Evolutionary conservation across 2,113 vertebrate genomes (phyloP).

Genomic region (Sapayoa aenigma): DNA sequence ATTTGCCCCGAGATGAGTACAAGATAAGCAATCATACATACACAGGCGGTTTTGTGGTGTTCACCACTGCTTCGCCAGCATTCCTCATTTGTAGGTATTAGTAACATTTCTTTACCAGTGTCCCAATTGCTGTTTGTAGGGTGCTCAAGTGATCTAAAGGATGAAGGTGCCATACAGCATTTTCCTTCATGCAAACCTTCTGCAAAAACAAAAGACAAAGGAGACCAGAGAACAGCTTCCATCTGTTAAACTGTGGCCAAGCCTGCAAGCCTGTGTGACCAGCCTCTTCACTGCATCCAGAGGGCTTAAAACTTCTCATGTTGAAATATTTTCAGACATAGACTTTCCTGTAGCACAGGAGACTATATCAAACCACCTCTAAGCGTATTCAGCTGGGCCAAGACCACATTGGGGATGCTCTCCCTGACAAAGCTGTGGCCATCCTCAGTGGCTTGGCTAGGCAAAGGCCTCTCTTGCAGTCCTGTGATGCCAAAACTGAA

Average conservation of each 20-base stretch:
- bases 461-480: background rate
- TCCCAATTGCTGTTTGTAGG: background rate
- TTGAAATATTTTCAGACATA: background rate
- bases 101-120: background rate
- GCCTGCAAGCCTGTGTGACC: background rate
- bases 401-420: background rate
- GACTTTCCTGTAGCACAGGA: background rate
- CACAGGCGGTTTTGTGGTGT: background rate
- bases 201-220: background rate
- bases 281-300: background rate
- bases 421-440: background rate
- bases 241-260: background rate
- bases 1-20: background rate
- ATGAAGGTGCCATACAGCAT: background rate
- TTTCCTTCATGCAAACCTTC: background rate
- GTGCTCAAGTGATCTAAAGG: background rate
- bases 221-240: background rate
- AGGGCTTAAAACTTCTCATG: background rate
- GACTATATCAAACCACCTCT: background rate
- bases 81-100: background rate
- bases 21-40: background rate
- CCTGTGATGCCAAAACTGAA: background rate
- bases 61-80: background rate
- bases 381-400: background rate
- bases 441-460: background rate